Evolutionary conservation across 1,140 invertebrate genomes (phyloP).

Genomic region (Calliopsis andreniformis): DNA sequence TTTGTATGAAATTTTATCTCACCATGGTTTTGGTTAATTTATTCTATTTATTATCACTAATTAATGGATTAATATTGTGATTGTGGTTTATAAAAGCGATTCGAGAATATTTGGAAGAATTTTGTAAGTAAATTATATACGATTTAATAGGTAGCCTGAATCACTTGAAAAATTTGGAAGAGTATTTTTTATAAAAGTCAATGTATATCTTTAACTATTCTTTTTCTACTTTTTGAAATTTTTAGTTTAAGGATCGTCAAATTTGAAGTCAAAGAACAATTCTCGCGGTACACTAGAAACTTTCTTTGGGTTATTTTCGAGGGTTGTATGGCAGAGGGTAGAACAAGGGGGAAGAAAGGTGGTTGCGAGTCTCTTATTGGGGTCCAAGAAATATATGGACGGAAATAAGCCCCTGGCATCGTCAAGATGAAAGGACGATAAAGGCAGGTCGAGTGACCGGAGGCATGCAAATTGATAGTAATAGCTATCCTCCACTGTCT

Average conservation of each 20-base stretch:
- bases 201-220: too few species aligned
- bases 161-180: too few species aligned
- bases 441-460: conserved; percentile 69
- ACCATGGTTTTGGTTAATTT: too few species aligned
- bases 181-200: too few species aligned
- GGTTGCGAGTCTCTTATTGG: conserved; percentile 59
- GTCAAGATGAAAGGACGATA: conserved; percentile 70
- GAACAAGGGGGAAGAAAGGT: conserved; percentile 17
- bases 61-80: too few species aligned
- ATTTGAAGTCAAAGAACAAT: neutral
- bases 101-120: too few species aligned
- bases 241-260: neutral
- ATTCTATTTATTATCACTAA: too few species aligned
- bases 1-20: too few species aligned
- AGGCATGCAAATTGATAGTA: conserved; percentile 72
- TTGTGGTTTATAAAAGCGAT: too few species aligned
- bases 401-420: conserved; percentile 67
- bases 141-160: too few species aligned
- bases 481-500: conserved; percentile 65
- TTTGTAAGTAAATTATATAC: too few species aligned
- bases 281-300: conserved; percentile 5
- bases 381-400: conserved; percentile 65
- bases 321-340: conserved; percentile 17
- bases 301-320: conserved; percentile 41
- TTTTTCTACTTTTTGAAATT: too few species aligned